Conservation (phyloP, 2,113 vertebrate species). For the Neodon shergylaensis region DNA sequence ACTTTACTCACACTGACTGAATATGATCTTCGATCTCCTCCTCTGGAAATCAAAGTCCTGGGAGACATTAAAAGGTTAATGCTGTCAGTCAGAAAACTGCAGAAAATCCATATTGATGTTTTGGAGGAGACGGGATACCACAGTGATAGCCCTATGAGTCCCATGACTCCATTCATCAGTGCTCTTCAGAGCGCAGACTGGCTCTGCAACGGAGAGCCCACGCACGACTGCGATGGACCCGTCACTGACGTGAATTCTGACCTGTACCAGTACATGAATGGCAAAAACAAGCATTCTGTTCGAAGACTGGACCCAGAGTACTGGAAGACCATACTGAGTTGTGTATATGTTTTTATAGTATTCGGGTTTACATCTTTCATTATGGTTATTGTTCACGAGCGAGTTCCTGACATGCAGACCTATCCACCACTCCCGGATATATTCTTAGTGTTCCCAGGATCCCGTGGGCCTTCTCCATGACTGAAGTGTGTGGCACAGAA, state of each 20-base stretch:
- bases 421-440: slow-evolving; percentile 99
- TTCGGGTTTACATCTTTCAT: slow-evolving; percentile 99
- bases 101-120: slow-evolving; percentile 95
- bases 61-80: slow-evolving; percentile 98
- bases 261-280: slow-evolving; percentile 94
- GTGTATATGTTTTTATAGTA: slow-evolving; percentile 96
- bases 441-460: too few species aligned
- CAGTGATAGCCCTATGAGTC: slow-evolving; percentile 85
- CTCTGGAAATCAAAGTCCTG: slow-evolving; percentile 96
- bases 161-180: slow-evolving; percentile 66
- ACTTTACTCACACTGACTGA: slow-evolving; percentile 95
- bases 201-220: slow-evolving; percentile 94
- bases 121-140: slow-evolving; percentile 94
- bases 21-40: slow-evolving; percentile 96
- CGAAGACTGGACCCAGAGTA: slow-evolving; percentile 96
- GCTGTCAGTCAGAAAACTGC: slow-evolving; percentile 95
- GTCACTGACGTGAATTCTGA: slow-evolving; percentile 89
- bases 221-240: slow-evolving; percentile 90
- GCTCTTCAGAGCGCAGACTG: slow-evolving; percentile 87
- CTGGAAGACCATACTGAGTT: slow-evolving; percentile 96
- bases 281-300: slow-evolving; percentile 93
- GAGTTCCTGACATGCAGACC: slow-evolving; percentile 99
- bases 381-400: slow-evolving; percentile 98
- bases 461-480: too few species aligned
- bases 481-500: too few species aligned